phyloP scores from a whole-genome alignment of 2,113 vertebrate genomes.

The Benitochromis conjunctus region DNA sequence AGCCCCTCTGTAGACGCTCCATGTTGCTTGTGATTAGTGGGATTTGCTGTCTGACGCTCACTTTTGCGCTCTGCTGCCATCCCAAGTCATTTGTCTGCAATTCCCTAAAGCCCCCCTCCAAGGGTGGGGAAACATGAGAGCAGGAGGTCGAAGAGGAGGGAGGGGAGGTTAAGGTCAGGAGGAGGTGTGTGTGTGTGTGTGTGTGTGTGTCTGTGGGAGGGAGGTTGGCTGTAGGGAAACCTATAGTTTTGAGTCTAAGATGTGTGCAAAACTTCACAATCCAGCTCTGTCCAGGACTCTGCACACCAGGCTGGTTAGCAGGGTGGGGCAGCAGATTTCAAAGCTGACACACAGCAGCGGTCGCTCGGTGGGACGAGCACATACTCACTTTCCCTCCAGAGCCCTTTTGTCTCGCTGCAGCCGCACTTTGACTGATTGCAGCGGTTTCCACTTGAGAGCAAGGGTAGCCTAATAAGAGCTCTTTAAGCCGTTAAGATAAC shows the following conservation, averaged over 20 bases:
- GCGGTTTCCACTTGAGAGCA: constrained; percentile 1
- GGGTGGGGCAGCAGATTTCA: constrained; percentile 49
- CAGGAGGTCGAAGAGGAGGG: not conserved
- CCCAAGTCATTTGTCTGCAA: constrained; percentile 63
- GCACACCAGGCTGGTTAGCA: not conserved
- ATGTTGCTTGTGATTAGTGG: constrained; percentile 50
- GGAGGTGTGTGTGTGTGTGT: constrained; percentile 21
- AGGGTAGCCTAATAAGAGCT: not conserved
- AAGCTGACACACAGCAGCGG: constrained; percentile 2
- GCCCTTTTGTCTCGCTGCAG: constrained; percentile 19
- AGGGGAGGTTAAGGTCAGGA: constrained; percentile 41
- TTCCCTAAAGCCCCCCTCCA: constrained; percentile 46
- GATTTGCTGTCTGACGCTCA: constrained; percentile 28
- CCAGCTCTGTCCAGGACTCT: not conserved
- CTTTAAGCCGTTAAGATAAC: not conserved
- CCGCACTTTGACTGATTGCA: constrained; percentile 2
- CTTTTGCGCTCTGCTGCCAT: constrained; percentile 50
- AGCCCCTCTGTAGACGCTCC: not conserved
- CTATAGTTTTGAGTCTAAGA: not conserved
- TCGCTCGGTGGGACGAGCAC: not conserved
- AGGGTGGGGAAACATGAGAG: constrained; percentile 36
- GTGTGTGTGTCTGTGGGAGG: constrained; percentile 15
- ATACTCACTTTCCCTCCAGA: constrained; percentile 14
- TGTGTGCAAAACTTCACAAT: constrained; percentile 6
- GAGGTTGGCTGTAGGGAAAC: not conserved